Base-by-base conservation (phyloP, 2,113 vertebrate genomes). In the Antechinus stuartii region DNA sequence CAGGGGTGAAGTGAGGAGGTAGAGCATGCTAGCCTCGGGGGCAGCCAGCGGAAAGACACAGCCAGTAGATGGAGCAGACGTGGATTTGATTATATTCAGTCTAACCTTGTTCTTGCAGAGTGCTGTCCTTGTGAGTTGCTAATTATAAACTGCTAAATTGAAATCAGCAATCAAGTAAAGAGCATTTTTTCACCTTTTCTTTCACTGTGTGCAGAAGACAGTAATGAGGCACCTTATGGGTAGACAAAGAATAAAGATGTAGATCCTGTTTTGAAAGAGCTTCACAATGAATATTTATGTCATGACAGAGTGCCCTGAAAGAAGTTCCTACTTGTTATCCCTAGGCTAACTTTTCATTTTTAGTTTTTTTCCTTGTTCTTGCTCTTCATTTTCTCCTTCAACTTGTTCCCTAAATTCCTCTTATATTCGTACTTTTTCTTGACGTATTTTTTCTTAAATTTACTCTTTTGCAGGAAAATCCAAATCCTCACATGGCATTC, bases 401-500 rank as follows among this genome's bases (percentile, higher is more conserved):
- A 68, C 35, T 23, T 42, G n/a, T 84, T 84, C 35, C 68, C 68
- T 22, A 84, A 42, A 42, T 42, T 9, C 52, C 94, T 94, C 27
- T 93, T 94, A 90, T 90, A 91, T 96, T 91, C 35, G 22, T 11
- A 42, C 42, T n/a, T 95, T 94, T 47, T 96, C 90, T 46, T 92
- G 19, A 46, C 52, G 4, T 47, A 42, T 89, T 11, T 94, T 0
- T 93, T 57, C 42, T 8, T 96, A 9, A 49, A 23, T 30, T 90
- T 96, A 12, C 91, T 96, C 91, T 96, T 6, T 92, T 97, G 2
- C 96, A 99, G 99, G 99, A 99, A 97, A 99, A 99, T 94, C 99
- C 99, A 94, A 99, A 99, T 96, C 99, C 99, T 90, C 99, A 99
- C 98, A 99, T 99, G 99, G 99, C 99, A 11, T 99, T 99, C 98